Base-by-base conservation (phyloP, 37 sponge, comb jelly and placozoan species). In the Cliona cf. orientalis region DNA sequence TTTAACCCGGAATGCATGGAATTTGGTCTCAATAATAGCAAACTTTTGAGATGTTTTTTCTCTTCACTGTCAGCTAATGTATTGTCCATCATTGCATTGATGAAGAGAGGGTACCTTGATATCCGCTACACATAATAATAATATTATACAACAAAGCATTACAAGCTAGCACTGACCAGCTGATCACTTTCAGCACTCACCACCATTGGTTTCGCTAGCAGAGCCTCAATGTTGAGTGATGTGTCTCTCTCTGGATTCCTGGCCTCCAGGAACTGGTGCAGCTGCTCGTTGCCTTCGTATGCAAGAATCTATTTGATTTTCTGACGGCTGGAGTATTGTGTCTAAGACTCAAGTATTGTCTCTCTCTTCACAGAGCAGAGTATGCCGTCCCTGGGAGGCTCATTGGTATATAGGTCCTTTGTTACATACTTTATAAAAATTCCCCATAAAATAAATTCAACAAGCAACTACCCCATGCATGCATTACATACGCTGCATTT, bases 361-460 rank as follows among this genome's bases (percentile, higher is more conserved):
- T 89, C 96, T 11, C 73, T 98, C 59, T 98, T 84, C 84, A 92
- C 99, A 3, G 99, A 98, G 64, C 69, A 83, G 44, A 98, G 60
- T 98, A 81, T 89, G 99, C 99, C 17, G 98, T 92, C 0, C 98
- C 98, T 45, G 98, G 98, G 1, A 95, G 98, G 37, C 79, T 98
- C 5, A 98, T 98, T 39, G 97, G 95, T 94, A 1, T 59, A 43
- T 41, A 28, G 19, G n/a, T n/a, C n/a, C n/a, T n/a, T n/a, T n/a
- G n/a, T n/a, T n/a, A n/a, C n/a, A n/a, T n/a, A n/a, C n/a, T n/a
- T n/a, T n/a, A n/a, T n/a, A n/a, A n/a, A n/a, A n/a, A n/a, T n/a
- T n/a, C n/a, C n/a, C n/a, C n/a, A n/a, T n/a, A n/a, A n/a, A n/a
- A n/a, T n/a, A n/a, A n/a, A n/a, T n/a, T n/a, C n/a, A n/a, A n/a